Conservation (phyloP, 1,140 invertebrate genomes). For the Zaprionus lachaisei region DNA sequence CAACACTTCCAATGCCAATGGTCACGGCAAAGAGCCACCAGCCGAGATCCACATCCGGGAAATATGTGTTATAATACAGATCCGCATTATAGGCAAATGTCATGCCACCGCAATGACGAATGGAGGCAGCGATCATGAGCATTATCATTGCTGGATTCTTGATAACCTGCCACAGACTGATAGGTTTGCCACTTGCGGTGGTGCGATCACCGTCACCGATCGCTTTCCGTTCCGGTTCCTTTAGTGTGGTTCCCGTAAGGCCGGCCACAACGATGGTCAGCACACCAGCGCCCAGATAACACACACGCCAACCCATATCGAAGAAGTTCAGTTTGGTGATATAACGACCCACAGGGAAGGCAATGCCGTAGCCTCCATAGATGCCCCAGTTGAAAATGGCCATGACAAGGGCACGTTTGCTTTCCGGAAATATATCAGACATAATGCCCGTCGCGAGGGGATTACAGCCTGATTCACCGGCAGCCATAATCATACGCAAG, state of each 20-base stretch:
- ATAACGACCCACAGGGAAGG: slow-evolving; percentile 95
- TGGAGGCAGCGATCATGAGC: slow-evolving; percentile 93
- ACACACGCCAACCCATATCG: slow-evolving; percentile 93
- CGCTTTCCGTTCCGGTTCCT: slow-evolving; percentile 90
- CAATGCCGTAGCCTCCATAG: slow-evolving; percentile 96
- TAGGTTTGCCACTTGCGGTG: slow-evolving; percentile 84
- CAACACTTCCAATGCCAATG: slow-evolving; percentile 93
- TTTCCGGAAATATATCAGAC: slow-evolving; percentile 93
- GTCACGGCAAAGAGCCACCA: slow-evolving; percentile 95
- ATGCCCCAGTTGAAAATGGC: slow-evolving; percentile 98
- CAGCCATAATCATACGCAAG: slow-evolving; percentile 93
- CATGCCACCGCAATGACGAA: slow-evolving; percentile 95
- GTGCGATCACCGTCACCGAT: slow-evolving; percentile 88
- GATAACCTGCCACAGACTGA: slow-evolving; percentile 90
- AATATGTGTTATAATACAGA: slow-evolving; percentile 94
- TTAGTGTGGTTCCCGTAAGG: slow-evolving; percentile 90
- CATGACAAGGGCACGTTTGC: slow-evolving; percentile 93
- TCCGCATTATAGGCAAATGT: slow-evolving; percentile 96
- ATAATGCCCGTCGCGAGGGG: slow-evolving; percentile 94
- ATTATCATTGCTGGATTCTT: slow-evolving; percentile 91
- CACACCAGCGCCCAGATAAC: slow-evolving; percentile 93
- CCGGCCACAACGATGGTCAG: slow-evolving; percentile 91
- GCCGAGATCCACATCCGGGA: slow-evolving; percentile 93
- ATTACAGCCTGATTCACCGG: slow-evolving; percentile 95
- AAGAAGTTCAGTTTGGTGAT: slow-evolving; percentile 91